phyloP scores from a whole-genome alignment of 1,140 invertebrate genomes.

The Hermetia illucens region DNA sequence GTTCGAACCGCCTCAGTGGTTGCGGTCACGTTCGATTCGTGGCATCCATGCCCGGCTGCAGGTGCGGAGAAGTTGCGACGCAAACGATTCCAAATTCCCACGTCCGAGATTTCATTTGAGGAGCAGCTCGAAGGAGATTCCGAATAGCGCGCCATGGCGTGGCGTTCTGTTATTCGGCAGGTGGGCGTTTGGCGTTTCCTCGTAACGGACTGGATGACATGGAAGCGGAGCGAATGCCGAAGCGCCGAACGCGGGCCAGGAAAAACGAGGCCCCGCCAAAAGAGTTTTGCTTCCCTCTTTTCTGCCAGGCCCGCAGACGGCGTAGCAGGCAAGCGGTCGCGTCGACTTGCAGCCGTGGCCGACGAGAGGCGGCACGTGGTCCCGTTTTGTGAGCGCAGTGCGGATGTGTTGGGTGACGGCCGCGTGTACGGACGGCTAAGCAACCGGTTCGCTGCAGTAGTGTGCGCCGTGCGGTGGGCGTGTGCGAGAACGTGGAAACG shows the following conservation, averaged over 20 bases:
- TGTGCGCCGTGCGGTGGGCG: neutral
- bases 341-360: neutral
- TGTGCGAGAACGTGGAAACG: neutral
- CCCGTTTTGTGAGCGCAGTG: neutral
- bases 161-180: no score
- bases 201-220: no score
- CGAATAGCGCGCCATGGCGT: no score
- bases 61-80: no score
- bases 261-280: conserved; percentile 32
- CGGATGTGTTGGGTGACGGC: conserved; percentile 4
- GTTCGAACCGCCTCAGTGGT: no score
- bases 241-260: conserved; percentile 21
- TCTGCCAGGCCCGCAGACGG: conserved; percentile 25
- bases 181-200: no score
- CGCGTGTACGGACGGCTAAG: conserved; percentile 9
- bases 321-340: neutral
- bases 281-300: conserved; percentile 31
- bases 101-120: no score
- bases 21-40: no score
- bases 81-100: no score
- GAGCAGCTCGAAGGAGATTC: no score
- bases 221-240: no score
- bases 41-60: no score
- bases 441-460: conserved; percentile 2
- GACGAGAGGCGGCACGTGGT: neutral